Conservation (phyloP, 2,888 invertebrate genomes). For the Xanthia togata region DNA sequence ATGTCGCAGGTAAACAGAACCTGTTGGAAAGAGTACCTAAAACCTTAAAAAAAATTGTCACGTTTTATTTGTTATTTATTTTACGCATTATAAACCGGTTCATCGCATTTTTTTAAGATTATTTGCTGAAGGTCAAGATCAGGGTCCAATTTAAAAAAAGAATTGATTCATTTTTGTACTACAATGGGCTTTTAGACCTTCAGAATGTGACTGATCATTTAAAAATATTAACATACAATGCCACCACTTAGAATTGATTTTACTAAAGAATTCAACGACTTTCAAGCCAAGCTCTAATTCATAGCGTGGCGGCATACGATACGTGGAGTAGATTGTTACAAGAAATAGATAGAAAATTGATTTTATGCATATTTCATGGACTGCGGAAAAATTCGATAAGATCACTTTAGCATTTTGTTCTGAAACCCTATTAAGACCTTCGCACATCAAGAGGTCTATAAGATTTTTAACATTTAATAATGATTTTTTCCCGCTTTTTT, state of each 20-base stretch:
- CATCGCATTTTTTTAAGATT: neutral
- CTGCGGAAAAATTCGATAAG: neutral
- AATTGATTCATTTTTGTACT: neutral
- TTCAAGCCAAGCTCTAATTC: neutral
- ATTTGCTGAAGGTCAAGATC: slow-evolving; percentile 15
- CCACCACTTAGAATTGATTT: neutral
- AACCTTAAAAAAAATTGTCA: neutral
- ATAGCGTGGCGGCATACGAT: neutral
- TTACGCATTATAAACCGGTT: neutral
- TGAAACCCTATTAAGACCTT: neutral
- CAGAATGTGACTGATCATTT: neutral
- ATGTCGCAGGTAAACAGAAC: slow-evolving; percentile 2
- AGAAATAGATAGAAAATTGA: slow-evolving; percentile 3
- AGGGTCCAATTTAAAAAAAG: neutral
- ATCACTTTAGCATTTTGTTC: neutral
- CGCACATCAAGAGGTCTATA: neutral
- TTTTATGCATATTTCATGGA: slow-evolving; percentile 12
- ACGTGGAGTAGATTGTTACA: no score
- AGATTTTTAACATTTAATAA: neutral
- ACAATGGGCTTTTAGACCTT: no score
- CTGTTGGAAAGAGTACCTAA: neutral
- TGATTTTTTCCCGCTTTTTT: neutral
- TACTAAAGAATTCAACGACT: neutral
- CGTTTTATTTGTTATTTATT: neutral
- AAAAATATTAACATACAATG: neutral